Evolutionary conservation across 2,888 invertebrate species (phyloP).

Genomic region (Morpho helenor): DNA sequence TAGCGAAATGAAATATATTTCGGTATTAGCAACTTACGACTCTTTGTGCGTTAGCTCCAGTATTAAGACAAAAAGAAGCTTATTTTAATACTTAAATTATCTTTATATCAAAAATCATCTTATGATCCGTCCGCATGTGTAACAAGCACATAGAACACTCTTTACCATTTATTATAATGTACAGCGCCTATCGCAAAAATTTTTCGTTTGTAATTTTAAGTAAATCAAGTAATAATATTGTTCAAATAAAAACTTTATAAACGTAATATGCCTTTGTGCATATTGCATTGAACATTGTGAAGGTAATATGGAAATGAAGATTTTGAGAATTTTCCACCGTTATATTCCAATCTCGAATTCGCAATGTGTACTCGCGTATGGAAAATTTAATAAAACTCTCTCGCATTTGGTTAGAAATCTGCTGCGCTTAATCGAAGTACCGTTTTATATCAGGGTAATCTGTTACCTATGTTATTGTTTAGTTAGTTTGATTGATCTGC

Average conservation of each 20-base stretch:
- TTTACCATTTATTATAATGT: no score
- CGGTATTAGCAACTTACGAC: no score
- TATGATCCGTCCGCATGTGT: no score
- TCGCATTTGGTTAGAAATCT: conserved; percentile 41
- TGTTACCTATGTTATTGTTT: conserved; percentile 6
- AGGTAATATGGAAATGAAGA: conserved; percentile 21
- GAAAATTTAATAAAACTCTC: conserved; percentile 64
- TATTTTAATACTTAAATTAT: no score
- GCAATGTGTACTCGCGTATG: conserved; percentile 53
- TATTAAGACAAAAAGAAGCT: no score
- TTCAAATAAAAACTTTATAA: conserved; percentile 3
- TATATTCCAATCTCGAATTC: conserved; percentile 58
- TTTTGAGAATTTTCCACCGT: conserved; percentile 31
- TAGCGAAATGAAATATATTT: no score
- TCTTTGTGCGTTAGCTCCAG: no score
- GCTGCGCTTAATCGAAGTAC: conserved; percentile 30
- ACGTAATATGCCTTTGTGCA: background rate
- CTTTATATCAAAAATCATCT: no score
- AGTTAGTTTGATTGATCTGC: no score
- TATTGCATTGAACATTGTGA: conserved; percentile 16
- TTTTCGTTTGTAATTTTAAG: background rate
- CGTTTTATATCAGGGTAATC: conserved; percentile 37
- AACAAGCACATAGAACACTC: no score
- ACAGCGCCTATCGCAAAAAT: no score
- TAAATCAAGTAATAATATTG: background rate